phyloP scores from a whole-genome alignment of 30 jellyfish, hydroid and myxozoan genomes.

The Cassiopea andromeda region DNA sequence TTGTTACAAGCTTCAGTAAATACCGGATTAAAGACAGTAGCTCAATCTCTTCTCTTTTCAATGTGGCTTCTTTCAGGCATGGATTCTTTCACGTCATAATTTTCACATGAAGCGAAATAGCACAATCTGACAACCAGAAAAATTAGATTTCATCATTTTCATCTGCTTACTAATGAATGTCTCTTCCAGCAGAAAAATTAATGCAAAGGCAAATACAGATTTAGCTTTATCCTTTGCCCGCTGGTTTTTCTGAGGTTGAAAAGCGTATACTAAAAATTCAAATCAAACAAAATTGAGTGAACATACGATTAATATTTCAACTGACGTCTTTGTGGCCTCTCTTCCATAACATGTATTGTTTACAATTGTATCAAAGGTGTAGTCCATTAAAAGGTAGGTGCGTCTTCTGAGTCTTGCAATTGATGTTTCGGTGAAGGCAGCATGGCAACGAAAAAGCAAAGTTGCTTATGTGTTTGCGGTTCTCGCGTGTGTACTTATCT shows the following conservation, averaged over 20 bases:
- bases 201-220: background rate
- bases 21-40: background rate
- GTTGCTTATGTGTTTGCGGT: constrained; percentile 2
- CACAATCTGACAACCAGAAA: background rate
- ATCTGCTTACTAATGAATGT: background rate
- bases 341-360: too few relatives aligned
- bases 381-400: too few relatives aligned
- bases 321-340: too few relatives aligned
- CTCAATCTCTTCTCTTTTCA: background rate
- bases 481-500: background rate
- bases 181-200: background rate
- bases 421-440: too few relatives aligned
- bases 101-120: background rate
- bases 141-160: background rate
- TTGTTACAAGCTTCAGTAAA: too few relatives aligned
- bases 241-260: background rate
- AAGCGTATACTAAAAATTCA: background rate
- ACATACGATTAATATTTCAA: too few relatives aligned
- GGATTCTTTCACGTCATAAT: background rate
- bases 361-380: too few relatives aligned
- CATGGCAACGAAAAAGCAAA: too few relatives aligned
- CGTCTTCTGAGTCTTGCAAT: too few relatives aligned
- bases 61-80: background rate
- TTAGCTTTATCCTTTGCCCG: background rate
- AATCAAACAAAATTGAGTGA: too few relatives aligned